phyloP scores from a whole-genome alignment of 2,113 vertebrate species.

The Peromyscus leucopus region DNA sequence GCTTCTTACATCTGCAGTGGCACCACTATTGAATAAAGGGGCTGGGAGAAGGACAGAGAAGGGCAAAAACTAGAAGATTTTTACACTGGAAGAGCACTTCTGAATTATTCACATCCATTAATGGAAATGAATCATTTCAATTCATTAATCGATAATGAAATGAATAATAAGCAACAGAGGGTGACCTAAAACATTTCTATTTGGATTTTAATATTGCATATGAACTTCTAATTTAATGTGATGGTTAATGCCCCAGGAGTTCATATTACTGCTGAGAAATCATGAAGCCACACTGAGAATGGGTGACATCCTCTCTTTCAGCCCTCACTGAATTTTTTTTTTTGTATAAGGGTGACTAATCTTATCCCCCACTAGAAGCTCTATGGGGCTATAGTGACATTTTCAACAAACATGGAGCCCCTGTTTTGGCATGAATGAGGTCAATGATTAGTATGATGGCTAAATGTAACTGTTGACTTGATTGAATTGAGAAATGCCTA shows the following conservation, averaged over 20 bases:
- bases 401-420: not conserved
- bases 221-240: slow-evolving; percentile 53
- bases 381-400: not conserved
- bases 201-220: slow-evolving; percentile 47
- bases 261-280: not conserved
- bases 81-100: not conserved
- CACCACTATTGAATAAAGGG: not conserved
- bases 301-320: not conserved
- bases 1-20: slow-evolving; percentile 16
- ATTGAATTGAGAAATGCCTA: not conserved
- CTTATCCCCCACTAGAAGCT: not conserved
- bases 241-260: not conserved
- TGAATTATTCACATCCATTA: slow-evolving; percentile 45
- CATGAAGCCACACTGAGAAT: not conserved
- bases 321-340: not conserved
- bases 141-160: slow-evolving; percentile 61
- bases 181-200: slow-evolving; percentile 51
- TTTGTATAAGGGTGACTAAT: not conserved
- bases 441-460: not conserved
- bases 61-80: not conserved
- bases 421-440: not conserved
- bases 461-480: not conserved
- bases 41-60: not conserved
- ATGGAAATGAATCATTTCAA: slow-evolving; percentile 63
- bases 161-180: slow-evolving; percentile 53